Evolutionary conservation across 1,140 invertebrate genomes (phyloP), one percentile per base, ranked within the genome.

Genomic region (Thalassaphorura encarpata): DNA sequence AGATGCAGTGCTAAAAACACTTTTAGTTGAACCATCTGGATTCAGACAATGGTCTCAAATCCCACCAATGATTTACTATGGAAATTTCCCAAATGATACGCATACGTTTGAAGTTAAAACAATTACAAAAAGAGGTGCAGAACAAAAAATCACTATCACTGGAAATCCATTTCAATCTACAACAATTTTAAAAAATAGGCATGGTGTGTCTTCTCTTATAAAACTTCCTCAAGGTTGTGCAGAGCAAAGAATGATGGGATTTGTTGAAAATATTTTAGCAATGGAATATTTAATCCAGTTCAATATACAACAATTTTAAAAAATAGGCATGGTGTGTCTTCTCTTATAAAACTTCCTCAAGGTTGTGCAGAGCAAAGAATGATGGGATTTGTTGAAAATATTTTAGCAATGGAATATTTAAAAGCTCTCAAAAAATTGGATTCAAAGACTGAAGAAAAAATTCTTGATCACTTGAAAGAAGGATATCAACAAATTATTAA

Each of bases 361-460:
- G 80, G 80, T 3, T 81, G 80, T 69, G 80, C 80, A 31, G 80
- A 81, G 68, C 80, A 81, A 62, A 82, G 81, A 63, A 80, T 81
- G 78, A 58, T 81, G 16, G 77, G 76, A 55, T 74, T 80, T 52
- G 77, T 80, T 19, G 78, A 78, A 1, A 78, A 77, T 58, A 76
- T 82, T 57, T 76, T 77, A 45, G 68, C 80, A 8, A 64, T 75
- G 23, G 67, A 76, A 28, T 81, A 81, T 59, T 66, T 80, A 11
- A 68, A 59, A 18, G 69, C 73, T 0, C 77, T 76, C 1, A 66
- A 69, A 19, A 46, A 43, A 19, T 8, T 11, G 13, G 41, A 43
- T 19, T 21, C 41, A 6, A 19, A 13, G 41, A 6, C 19, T 5
- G 45, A 47, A 18, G 8, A 27, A 6, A 5, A 23, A 21, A 27